Evolutionary conservation across 2,888 invertebrate species (phyloP), one percentile per base, ranked within the genome.

Genomic region (Criorhina ranunculi): DNA sequence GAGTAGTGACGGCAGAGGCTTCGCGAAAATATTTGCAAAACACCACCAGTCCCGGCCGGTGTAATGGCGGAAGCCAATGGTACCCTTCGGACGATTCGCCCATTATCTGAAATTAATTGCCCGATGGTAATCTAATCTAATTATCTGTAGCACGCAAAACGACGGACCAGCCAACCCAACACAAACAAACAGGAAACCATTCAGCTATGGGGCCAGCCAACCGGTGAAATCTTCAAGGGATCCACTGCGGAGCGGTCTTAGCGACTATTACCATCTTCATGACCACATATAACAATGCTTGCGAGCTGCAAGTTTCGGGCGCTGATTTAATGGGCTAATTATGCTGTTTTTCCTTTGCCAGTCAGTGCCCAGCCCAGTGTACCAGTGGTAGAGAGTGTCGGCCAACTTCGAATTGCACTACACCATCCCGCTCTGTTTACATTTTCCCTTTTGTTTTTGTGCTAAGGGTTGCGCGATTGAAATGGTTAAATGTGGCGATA

Each of bases 101-200:
- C 51, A 79, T 85, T 80, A 85, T 80, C 75, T 85, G 76, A 85
- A 85, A 85, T 85, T 85, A 85, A 85, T 85, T 85, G 85, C 75
- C 85, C 70, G 85, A 85, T 85, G 85, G 80, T 85, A 85, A 85
- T 85, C 85, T 80, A 85, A 85, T 85, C 85, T 80, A 85, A 85
- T 85, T 85, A 85, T 85, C 85, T 85, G 75, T 66, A 66, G 64
- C 85, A 85, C 85, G 85, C 85, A 85, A 85, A 76, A 79, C 83
- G 60, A 59, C 55, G 46, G 55, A 37, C 69, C 40, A 55, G 67
- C 72, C 59, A 66, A 46, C 60, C 29, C 64, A n/a, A n/a, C n/a
- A 44, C 70, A 69, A 81, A 60, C 72, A 83, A 51, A 55, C 79
- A 75, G 59, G 15, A 73, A 37, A 31, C 31, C 62, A 11, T 17